Percentiles rank a stretch among this genome's conserved stretches.
These are phyloP conservation scores for Eurosta solidaginis DNA, from an alignment of 1,140 invertebrate genomes.

Conservation along the genomic window DNA sequence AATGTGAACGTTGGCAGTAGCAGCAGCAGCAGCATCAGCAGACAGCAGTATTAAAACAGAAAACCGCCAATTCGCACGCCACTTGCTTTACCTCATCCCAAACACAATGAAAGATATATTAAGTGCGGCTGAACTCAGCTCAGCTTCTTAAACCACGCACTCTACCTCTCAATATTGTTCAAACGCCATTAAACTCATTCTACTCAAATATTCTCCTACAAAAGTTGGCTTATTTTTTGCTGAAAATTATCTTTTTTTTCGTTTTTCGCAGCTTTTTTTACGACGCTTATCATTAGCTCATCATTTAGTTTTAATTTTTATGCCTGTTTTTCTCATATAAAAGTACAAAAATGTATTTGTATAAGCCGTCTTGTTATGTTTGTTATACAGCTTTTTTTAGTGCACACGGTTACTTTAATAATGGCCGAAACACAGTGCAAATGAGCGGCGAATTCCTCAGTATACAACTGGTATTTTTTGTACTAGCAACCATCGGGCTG, in stretches of 20 bases:
- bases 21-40: background rate
- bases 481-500: too few species aligned
- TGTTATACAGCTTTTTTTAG: background rate
- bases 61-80: constrained; percentile 29
- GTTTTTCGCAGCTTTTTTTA: background rate
- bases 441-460: too few species aligned
- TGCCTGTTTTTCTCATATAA: background rate
- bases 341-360: too few species aligned
- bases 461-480: too few species aligned
- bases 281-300: constrained; percentile 14
- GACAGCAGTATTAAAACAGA: background rate
- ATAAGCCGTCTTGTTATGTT: background rate
- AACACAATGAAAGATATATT: background rate
- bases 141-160: background rate
- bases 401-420: too few species aligned
- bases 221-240: background rate
- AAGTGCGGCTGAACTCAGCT: background rate
- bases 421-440: too few species aligned
- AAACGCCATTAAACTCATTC: background rate
- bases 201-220: background rate
- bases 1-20: background rate
- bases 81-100: background rate
- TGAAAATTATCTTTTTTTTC: background rate
- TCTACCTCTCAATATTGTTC: background rate
- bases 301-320: constrained; percentile 29